Evolutionary conservation across 2,888 invertebrate genomes (phyloP), one percentile per base, ranked within the genome.

Genomic region (Rugalucina vietnamica): DNA sequence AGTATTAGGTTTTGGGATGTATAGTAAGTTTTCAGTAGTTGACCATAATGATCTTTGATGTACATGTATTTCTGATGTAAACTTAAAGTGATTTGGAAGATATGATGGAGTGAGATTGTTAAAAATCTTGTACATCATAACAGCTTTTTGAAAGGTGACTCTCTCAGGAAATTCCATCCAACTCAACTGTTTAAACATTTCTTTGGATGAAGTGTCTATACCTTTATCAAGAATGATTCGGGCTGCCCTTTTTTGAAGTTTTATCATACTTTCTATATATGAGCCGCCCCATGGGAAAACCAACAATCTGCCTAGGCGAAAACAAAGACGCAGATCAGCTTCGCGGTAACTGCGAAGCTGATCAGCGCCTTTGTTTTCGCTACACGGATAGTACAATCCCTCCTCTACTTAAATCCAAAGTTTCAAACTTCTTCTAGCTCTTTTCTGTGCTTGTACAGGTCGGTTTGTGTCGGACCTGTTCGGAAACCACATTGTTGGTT

Each of bases 191-290:
- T 18, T n/a, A 54, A 54, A 74, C 21, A 32, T 32, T 32, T 60
- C 21, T 32, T 24, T 27, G 29, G 74, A 74, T 34, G 75, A 60
- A 37, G 75, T 39, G 29, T 76, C 60, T 60, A 27, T 37, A 24
- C 60, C 37, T 21, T 73, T 24, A 39, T 73, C 73, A 32, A 79
- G 70, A 18, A 54, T 54, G 14, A n/a, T 18, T 21, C 54, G 14
- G 14, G 54, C 54, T 18, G 54, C 54, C 14, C 27, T 50, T 71
- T 73, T 79, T 71, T 79, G 79, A 21, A 73, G 73, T 72, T 79
- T 79, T 27, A 37, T 3, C n/a, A n/a, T n/a, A n/a, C n/a, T n/a
- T n/a, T n/a, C n/a, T n/a, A n/a, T n/a, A n/a, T n/a, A n/a, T n/a
- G n/a, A n/a, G n/a, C n/a, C n/a, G n/a, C n/a, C n/a, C n/a, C n/a